Percentiles rank a stretch among this genome's conserved stretches.
Evolutionary conservation across 92 coral and sea anemone species (phyloP).

Genomic region (Paragorgia papillata): DNA sequence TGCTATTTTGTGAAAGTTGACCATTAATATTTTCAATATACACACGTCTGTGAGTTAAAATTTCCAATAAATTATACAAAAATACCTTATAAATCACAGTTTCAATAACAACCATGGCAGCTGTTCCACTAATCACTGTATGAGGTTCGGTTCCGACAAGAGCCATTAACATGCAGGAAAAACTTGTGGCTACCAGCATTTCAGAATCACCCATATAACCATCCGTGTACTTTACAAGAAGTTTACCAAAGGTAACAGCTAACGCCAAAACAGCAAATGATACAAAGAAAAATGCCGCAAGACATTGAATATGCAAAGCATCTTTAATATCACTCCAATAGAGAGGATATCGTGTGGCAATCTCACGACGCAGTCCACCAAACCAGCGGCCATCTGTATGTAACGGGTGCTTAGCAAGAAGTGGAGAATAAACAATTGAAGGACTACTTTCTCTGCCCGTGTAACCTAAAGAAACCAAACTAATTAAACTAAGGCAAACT

Average conservation of each 20-base stretch:
- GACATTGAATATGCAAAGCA: slow-evolving; percentile 40
- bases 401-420: slow-evolving; percentile 27
- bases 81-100: slow-evolving; percentile 28
- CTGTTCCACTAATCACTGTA: slow-evolving; percentile 35
- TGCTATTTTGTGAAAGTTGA: too few species aligned
- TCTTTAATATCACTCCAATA: slow-evolving; percentile 39
- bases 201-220: slow-evolving; percentile 36
- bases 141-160: slow-evolving; percentile 29
- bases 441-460: too few species aligned
- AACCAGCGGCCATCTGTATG: slow-evolving; percentile 36
- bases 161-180: slow-evolving; percentile 39
- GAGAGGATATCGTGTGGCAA: slow-evolving; percentile 14
- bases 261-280: slow-evolving; percentile 31
- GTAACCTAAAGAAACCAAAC: too few species aligned
- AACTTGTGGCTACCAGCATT: slow-evolving; percentile 35
- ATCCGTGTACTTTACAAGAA: slow-evolving; percentile 6
- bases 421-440: slow-evolving; percentile 17
- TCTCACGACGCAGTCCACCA: slow-evolving; percentile 41
- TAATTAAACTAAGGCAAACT: too few species aligned
- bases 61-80: too few species aligned
- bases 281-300: slow-evolving; percentile 34
- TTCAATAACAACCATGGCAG: slow-evolving; percentile 42
- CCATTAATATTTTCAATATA: too few species aligned
- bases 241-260: slow-evolving; percentile 30
- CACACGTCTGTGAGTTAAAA: too few species aligned